These are phyloP conservation scores for Metridium senile DNA, from an alignment of 92 coral and sea anemone genomes.

Conservation along the genomic window DNA sequence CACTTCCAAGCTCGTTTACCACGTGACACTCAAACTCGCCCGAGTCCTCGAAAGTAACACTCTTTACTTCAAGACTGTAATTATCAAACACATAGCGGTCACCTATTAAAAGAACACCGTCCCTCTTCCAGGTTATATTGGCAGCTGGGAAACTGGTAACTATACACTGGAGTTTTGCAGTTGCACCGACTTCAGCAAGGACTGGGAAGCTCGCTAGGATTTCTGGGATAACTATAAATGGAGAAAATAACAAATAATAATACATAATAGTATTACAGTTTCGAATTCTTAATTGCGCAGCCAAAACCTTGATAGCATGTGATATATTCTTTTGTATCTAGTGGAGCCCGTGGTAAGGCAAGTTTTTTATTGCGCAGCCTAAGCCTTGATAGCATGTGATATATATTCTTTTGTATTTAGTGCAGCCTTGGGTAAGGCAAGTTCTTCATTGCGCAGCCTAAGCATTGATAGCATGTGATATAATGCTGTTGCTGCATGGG, in stretches of 20 bases:
- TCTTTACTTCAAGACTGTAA: constrained; percentile 40
- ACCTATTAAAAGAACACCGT: constrained; percentile 32
- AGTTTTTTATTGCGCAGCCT: too few species aligned
- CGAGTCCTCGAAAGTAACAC: constrained; percentile 43
- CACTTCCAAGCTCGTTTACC: constrained; percentile 61
- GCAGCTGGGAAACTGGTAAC: constrained; percentile 74
- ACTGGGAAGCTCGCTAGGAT: constrained; percentile 48
- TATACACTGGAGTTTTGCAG: constrained; percentile 56
- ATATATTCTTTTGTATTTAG: too few species aligned
- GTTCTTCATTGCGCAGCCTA: too few species aligned
- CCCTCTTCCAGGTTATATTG: constrained; percentile 77
- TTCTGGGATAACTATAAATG: constrained; percentile 68
- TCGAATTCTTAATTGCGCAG: too few species aligned
- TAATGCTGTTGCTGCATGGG: too few species aligned
- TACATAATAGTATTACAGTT: too few species aligned
- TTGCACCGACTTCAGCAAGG: constrained; percentile 32
- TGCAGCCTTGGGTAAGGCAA: too few species aligned
- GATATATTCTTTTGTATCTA: too few species aligned
- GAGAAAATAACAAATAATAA: background rate
- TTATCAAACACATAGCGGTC: constrained; percentile 15
- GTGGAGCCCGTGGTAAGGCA: too few species aligned
- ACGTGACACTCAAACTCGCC: constrained; percentile 66
- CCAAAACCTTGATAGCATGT: too few species aligned
- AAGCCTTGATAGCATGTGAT: too few species aligned
- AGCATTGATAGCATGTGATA: too few species aligned